Evolutionary conservation across 2,113 vertebrate species (phyloP).

Genomic region (Hypocryptadius cinnamomeus): DNA sequence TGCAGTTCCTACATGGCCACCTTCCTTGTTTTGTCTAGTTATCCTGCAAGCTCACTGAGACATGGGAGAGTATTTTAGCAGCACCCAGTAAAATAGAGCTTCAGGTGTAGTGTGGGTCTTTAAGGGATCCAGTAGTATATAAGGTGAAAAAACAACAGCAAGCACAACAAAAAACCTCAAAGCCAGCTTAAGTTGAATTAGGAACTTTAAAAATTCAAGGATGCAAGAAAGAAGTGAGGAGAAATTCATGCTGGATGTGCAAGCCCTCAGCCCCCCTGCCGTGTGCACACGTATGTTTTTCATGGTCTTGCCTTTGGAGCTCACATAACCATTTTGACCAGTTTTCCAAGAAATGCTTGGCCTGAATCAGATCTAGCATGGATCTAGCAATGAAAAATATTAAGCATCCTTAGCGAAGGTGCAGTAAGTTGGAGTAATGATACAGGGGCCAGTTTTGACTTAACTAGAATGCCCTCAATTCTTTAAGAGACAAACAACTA

Average conservation of each 20-base stretch:
- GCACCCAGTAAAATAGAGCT: background rate
- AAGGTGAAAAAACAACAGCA: background rate
- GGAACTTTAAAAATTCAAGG: background rate
- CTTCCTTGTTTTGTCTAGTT: constrained; percentile 22
- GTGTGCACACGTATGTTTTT: background rate
- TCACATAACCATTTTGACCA: background rate
- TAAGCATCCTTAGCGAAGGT: background rate
- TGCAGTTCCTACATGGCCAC: background rate
- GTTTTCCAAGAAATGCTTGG: background rate
- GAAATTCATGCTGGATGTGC: background rate
- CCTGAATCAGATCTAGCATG: background rate
- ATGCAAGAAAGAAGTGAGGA: background rate
- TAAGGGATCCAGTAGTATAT: fast-evolving
- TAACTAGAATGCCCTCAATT: background rate
- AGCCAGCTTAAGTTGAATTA: background rate
- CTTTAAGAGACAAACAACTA: background rate
- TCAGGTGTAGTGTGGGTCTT: background rate
- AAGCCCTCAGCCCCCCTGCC: background rate
- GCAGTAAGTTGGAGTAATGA: background rate
- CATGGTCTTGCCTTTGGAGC: background rate
- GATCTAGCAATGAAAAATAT: background rate
- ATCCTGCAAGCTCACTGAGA: background rate
- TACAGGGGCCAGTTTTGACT: background rate
- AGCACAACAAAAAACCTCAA: background rate
- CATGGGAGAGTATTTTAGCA: background rate